Evolutionary conservation across 2,888 invertebrate species (phyloP).

Genomic region (Keiferia lycopersicella): DNA sequence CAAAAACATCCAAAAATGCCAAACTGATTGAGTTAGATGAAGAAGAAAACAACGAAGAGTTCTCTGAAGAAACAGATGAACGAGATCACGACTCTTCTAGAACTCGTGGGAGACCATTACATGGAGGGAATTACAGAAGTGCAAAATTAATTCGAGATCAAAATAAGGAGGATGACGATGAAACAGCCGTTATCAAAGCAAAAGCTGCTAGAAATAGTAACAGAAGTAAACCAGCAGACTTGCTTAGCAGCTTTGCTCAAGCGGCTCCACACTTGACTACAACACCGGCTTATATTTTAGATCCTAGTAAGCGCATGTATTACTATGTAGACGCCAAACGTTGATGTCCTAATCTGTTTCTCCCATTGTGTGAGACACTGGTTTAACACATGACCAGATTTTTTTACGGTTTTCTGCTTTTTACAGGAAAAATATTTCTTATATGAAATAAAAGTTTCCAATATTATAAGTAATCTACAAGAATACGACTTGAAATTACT

Average conservation of each 20-base stretch:
- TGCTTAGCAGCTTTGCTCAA: slow-evolving; percentile 67
- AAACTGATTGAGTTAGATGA: slow-evolving; percentile 62
- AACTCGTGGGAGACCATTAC: slow-evolving; percentile 49
- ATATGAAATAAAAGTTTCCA: too few species aligned
- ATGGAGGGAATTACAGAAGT: slow-evolving; percentile 73
- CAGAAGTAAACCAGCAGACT: slow-evolving; percentile 53
- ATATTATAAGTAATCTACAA: too few species aligned
- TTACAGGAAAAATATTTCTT: too few species aligned
- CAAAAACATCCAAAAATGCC: slow-evolving; percentile 46
- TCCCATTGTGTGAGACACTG: too few species aligned
- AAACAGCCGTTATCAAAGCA: slow-evolving; percentile 38
- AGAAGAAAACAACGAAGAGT: slow-evolving; percentile 46
- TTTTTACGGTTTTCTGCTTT: too few species aligned
- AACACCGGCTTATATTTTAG: slow-evolving; percentile 67
- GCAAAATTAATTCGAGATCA: slow-evolving; percentile 54
- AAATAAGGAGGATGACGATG: slow-evolving; percentile 35
- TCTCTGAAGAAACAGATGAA: slow-evolving; percentile 42
- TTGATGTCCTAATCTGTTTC: background rate
- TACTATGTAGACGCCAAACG: slow-evolving; percentile 65
- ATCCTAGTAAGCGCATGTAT: slow-evolving; percentile 77
- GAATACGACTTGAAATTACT: too few species aligned
- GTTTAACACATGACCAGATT: too few species aligned
- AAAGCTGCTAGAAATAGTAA: slow-evolving; percentile 40
- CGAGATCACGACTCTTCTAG: slow-evolving; percentile 47
- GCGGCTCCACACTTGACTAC: slow-evolving; percentile 66